Evolutionary conservation across 2,113 vertebrate species (phyloP).

Genomic region (Amblyopsis rosae): DNA sequence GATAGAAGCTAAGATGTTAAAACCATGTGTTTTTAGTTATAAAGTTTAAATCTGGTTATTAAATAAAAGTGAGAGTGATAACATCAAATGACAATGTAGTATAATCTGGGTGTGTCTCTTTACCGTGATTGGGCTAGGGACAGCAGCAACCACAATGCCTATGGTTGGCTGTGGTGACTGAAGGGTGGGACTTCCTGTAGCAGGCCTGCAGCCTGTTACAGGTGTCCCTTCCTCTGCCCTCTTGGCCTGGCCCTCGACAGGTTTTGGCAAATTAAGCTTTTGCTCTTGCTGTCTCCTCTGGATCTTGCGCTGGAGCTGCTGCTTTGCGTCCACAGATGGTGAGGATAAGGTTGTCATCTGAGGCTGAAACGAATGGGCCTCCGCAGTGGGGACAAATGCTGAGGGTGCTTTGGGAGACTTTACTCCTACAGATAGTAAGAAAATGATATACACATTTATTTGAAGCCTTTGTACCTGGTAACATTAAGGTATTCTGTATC

Average conservation of each 20-base stretch:
- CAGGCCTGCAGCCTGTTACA: not conserved
- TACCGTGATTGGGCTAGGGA: conserved; percentile 94
- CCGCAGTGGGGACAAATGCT: conserved; percentile 89
- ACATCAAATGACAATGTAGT: no score
- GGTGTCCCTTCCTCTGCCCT: conserved; percentile 73
- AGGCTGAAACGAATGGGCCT: conserved; percentile 92
- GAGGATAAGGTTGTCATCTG: conserved; percentile 89
- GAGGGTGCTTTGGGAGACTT: conserved; percentile 85
- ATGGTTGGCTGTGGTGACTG: conserved; percentile 92
- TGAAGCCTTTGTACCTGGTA: no score
- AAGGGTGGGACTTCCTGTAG: conserved; percentile 79
- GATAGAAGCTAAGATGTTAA: no score
- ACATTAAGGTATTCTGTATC: no score
- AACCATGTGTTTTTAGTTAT: no score
- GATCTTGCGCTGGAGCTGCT: conserved; percentile 97
- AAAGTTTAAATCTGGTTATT: no score
- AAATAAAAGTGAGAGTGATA: no score
- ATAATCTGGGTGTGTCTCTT: conserved; percentile 12
- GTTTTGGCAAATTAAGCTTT: conserved; percentile 91
- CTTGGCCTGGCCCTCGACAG: conserved; percentile 83
- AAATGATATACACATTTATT: no score
- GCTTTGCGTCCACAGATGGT: conserved; percentile 92
- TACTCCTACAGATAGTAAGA: conserved; percentile 73
- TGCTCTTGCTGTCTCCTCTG: conserved; percentile 98
- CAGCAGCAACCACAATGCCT: conserved; percentile 90